These are phyloP conservation scores for Atherinomorus stipes DNA, from an alignment of 2,113 vertebrate genomes.

Conservation along the genomic window DNA sequence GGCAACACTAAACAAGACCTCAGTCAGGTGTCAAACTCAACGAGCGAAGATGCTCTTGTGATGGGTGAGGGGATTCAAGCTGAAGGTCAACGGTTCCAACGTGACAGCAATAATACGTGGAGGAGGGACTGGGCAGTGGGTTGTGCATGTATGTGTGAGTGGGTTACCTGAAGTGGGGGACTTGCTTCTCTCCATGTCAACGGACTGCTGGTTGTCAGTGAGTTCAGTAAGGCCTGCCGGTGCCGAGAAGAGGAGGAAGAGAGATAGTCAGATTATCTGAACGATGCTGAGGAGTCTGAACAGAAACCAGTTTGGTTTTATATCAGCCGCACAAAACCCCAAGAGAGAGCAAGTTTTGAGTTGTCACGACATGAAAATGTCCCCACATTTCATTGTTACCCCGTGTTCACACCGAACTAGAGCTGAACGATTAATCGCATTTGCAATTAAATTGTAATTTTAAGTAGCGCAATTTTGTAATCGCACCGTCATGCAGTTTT, in stretches of 20 bases:
- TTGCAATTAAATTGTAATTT: no score
- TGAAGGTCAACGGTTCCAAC: slow-evolving; percentile 11
- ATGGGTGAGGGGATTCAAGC: slow-evolving; percentile 26
- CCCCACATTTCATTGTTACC: not conserved
- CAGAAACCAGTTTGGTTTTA: slow-evolving; percentile 21
- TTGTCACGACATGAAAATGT: not conserved
- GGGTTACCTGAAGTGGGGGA: slow-evolving; percentile 96
- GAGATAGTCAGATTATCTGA: slow-evolving; percentile 44
- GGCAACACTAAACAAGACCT: not conserved
- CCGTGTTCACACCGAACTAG: no score
- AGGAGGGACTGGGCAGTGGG: not conserved
- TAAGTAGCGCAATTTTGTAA: no score
- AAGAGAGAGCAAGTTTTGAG: slow-evolving; percentile 5
- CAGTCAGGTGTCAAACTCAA: slow-evolving; percentile 19
- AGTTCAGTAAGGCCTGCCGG: slow-evolving; percentile 93
- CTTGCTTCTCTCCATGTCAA: slow-evolving; percentile 96
- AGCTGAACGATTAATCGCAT: no score
- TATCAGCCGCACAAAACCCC: slow-evolving; percentile 59
- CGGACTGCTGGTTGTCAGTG: slow-evolving; percentile 92
- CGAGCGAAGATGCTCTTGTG: slow-evolving; percentile 24
- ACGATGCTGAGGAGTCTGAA: not conserved
- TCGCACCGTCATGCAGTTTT: no score
- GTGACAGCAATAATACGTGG: slow-evolving; percentile 15
- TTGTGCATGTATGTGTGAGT: slow-evolving; percentile 13
- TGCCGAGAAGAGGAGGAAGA: slow-evolving; percentile 50